A percentile compares a stretch with the other conserved stretches of the same genome.
Conservation (phyloP, 2,113 vertebrate species). For the Malurus melanocephalus region DNA sequence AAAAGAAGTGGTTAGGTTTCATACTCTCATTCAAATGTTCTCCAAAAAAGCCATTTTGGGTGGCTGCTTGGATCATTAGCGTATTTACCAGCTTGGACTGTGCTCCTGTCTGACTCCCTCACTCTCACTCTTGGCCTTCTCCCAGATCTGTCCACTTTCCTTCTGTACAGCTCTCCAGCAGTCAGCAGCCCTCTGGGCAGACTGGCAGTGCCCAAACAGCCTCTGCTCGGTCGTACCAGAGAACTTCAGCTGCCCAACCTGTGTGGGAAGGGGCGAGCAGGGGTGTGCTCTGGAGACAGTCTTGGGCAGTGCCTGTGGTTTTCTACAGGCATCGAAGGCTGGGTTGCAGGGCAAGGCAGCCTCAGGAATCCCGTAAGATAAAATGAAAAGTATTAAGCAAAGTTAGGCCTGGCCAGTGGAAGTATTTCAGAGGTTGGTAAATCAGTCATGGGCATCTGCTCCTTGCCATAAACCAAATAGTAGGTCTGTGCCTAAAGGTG, state of each 20-base stretch:
- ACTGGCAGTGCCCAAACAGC: background rate
- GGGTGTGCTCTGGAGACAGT: background rate
- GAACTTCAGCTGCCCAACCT: background rate
- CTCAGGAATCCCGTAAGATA: background rate
- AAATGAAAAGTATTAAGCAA: background rate
- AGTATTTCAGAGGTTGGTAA: background rate
- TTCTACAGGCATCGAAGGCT: background rate
- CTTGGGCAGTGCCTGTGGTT: background rate
- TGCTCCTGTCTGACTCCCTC: background rate
- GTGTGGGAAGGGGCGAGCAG: rapidly evolving
- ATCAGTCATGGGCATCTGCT: background rate
- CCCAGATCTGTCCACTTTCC: background rate
- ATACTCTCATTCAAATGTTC: background rate
- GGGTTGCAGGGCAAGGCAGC: background rate
- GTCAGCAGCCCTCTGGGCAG: background rate
- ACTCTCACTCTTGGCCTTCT: background rate
- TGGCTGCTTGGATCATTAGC: background rate
- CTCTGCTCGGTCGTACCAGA: rapidly evolving
- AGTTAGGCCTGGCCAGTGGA: background rate
- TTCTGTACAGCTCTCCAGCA: background rate
- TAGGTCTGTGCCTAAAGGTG: background rate
- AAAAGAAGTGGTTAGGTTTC: background rate
- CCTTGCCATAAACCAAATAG: background rate
- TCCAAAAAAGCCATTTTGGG: background rate
- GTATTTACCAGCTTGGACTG: background rate